phyloP scores from a whole-genome alignment of 1,140 invertebrate species.

The Oryctes rhinoceros region DNA sequence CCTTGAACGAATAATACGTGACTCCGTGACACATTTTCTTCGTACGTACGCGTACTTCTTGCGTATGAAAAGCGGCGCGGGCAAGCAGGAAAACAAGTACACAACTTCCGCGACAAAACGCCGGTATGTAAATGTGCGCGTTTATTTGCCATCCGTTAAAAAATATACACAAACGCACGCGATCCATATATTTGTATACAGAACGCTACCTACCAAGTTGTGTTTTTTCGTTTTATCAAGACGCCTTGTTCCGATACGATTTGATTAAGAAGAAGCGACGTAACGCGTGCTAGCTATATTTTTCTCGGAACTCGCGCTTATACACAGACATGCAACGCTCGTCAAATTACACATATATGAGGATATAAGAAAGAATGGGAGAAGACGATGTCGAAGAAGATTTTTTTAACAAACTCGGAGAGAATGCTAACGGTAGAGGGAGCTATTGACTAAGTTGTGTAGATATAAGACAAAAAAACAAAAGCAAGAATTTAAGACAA shows the following conservation, averaged over 20 bases:
- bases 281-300: neutral
- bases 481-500: no score
- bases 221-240: neutral
- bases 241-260: neutral
- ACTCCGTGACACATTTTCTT: slow-evolving; percentile 4
- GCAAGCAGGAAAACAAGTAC: neutral
- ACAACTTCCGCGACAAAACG: neutral
- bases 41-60: neutral
- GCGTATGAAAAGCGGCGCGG: neutral
- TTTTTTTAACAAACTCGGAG: no score
- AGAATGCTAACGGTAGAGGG: no score
- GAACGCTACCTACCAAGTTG: neutral
- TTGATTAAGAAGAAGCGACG: neutral
- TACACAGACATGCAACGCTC: no score
- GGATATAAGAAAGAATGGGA: no score
- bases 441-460: no score
- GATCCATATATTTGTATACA: neutral
- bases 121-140: neutral
- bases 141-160: neutral
- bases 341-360: neutral
- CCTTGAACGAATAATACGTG: slow-evolving; percentile 14
- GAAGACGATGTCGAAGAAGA: no score
- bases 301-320: neutral
- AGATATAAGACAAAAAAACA: no score
- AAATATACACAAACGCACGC: neutral